Conservation (phyloP, 53 echinoderm and acorn worm species). For the Paelopatides confundens region DNA sequence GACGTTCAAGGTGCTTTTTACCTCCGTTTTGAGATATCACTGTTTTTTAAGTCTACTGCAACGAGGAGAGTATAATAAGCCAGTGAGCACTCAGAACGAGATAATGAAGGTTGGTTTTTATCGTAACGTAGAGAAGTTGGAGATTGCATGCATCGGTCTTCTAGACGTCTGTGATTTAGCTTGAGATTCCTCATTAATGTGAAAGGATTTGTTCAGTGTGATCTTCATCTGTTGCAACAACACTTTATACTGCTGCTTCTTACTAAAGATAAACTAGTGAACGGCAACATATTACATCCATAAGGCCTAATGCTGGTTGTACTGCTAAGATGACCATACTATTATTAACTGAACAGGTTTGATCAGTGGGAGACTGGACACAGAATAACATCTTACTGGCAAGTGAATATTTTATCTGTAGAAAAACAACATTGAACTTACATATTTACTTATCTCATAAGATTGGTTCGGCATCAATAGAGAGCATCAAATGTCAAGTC, state of each 20-base stretch:
- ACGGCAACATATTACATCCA: background rate
- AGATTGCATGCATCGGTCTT: background rate
- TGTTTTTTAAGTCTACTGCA: too few species aligned
- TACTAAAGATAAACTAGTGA: background rate
- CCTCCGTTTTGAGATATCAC: too few species aligned
- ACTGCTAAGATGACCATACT: too few species aligned
- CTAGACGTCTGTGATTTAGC: background rate
- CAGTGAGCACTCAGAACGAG: too few species aligned
- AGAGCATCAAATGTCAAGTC: too few species aligned
- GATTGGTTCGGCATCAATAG: too few species aligned
- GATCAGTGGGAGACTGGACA: background rate
- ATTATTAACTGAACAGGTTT: background rate
- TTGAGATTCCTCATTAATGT: background rate
- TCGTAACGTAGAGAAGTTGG: background rate
- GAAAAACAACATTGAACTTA: background rate
- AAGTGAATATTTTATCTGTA: background rate
- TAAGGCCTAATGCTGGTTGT: background rate
- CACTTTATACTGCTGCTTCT: too few species aligned
- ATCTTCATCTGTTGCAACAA: too few species aligned
- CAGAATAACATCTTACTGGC: background rate
- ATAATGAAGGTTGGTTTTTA: background rate
- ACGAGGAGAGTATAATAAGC: too few species aligned
- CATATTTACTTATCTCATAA: too few species aligned
- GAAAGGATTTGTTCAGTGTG: background rate
- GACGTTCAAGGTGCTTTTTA: too few species aligned